phyloP scores from a whole-genome alignment of 1,140 invertebrate genomes.

The Heliconius nattereri region DNA sequence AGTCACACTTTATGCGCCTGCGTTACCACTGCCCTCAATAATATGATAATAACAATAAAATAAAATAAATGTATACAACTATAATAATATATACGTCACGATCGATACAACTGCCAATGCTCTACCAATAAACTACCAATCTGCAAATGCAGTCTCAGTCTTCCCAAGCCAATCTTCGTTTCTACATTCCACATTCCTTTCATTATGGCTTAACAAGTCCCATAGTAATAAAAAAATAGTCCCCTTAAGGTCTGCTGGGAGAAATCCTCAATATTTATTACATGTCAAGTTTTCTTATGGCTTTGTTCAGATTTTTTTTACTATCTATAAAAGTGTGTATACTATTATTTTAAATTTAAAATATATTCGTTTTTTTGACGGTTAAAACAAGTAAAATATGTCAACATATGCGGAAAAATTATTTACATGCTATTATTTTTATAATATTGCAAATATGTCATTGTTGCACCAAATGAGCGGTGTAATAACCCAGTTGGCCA shows the following conservation, averaged over 20 bases:
- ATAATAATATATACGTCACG: neutral
- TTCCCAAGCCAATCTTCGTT: neutral
- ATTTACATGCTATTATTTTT: too few relatives aligned
- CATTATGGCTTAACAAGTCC: neutral
- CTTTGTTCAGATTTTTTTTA: neutral
- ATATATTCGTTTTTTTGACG: too few relatives aligned
- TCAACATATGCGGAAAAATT: too few relatives aligned
- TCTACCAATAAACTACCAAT: too few relatives aligned
- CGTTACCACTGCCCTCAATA: too few relatives aligned
- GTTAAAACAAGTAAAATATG: too few relatives aligned
- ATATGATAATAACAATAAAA: neutral
- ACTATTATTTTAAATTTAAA: neutral
- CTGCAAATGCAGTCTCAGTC: neutral
- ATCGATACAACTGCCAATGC: neutral
- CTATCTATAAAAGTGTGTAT: neutral
- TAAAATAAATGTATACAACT: neutral
- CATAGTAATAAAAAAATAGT: neutral
- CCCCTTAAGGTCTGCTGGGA: neutral
- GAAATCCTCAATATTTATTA: neutral
- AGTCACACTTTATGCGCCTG: too few relatives aligned
- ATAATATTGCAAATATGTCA: too few relatives aligned
- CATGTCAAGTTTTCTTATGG: neutral
- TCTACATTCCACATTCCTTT: neutral
- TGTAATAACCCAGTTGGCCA: neutral
- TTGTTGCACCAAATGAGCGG: too few relatives aligned